Percentiles rank a stretch among this genome's conserved stretches.
Conservation (phyloP, 2,797 vertebrate genomes). For the Lithobates pipiens region DNA sequence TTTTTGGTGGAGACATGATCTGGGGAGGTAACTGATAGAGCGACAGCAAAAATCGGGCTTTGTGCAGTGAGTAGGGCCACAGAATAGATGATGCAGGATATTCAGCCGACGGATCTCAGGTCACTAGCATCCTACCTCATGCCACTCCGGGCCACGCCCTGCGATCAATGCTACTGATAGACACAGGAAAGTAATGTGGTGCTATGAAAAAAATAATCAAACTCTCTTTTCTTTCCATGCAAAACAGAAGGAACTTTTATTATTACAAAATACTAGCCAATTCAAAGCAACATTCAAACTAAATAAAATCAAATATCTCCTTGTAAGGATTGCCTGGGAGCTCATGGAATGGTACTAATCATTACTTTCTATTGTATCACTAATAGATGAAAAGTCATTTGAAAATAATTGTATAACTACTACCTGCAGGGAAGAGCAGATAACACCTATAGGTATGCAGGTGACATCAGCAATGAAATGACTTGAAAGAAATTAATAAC, state of each 20-base stretch:
- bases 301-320: constrained; percentile 19
- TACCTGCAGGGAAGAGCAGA: constrained; percentile 52
- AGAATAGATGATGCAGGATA: no score
- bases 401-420: constrained; percentile 43
- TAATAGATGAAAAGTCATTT: constrained; percentile 53
- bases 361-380: constrained; percentile 37
- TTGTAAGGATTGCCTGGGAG: constrained; percentile 30
- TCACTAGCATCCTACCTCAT: no score
- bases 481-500: constrained; percentile 56
- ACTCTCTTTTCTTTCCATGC: not conserved
- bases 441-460: constrained; percentile 40
- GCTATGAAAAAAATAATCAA: no score
- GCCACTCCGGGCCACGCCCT: no score
- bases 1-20: no score
- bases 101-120: no score
- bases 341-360: constrained; percentile 30
- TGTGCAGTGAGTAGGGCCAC: no score
- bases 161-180: no score
- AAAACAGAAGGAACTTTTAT: not conserved
- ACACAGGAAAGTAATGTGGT: no score
- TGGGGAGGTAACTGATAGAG: no score
- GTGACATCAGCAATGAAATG: constrained; percentile 36
- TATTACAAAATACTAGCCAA: not conserved
- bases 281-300: constrained; percentile 13
- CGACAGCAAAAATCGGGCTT: no score